Base-by-base conservation (phyloP, 2,888 invertebrate genomes). In the Mayetiola destructor region DNA sequence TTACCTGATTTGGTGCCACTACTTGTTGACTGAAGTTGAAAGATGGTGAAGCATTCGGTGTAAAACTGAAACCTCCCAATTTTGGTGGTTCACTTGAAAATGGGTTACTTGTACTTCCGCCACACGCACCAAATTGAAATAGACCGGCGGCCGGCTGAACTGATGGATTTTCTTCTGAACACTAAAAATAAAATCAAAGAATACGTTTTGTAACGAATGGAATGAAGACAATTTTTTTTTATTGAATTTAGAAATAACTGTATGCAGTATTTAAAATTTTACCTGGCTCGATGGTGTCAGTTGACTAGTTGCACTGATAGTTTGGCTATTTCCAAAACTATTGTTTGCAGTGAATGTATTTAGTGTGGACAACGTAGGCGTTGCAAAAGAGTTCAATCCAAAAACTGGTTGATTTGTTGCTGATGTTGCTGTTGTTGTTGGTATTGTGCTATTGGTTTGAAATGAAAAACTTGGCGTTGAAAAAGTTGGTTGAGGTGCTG, bases 11-110 rank as follows among this genome's bases (percentile, higher is more conserved):
- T 18, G 53, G 2, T 5, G 18, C n/a, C n/a, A n/a, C n/a, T n/a
- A n/a, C 18, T 37, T 55, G 27, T 14, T 55, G 18, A 23, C 6
- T 23, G 16, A 55, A 55, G 27, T 55, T 55, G 37, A 55, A 55
- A 18, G 39, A 16, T 4, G 56, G 56, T 29, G 56, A 5, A 21
- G 56, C 5, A 20, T 27, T 27, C 6, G 23, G 5, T 3, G 30
- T 40, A 30, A 56, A 56, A 12, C 18, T 30, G 12, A 53, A 53
- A n/a, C 48, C 48, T 16, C 48, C 48, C 3, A 16, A 3, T 27
- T 27, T 27, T 14, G 48, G 48, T 53, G 3, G 9, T 32, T 53
- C 53, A 10, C 16, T 29, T 16, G 23, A 42, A 8, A 14, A n/a
- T n/a, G 52, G 40, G 8, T 16, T 20, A 20, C 5, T 16, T 18